These are phyloP conservation scores for Bombus terrestris DNA, from an alignment of 1,140 invertebrate genomes.

Conservation along the genomic window DNA sequence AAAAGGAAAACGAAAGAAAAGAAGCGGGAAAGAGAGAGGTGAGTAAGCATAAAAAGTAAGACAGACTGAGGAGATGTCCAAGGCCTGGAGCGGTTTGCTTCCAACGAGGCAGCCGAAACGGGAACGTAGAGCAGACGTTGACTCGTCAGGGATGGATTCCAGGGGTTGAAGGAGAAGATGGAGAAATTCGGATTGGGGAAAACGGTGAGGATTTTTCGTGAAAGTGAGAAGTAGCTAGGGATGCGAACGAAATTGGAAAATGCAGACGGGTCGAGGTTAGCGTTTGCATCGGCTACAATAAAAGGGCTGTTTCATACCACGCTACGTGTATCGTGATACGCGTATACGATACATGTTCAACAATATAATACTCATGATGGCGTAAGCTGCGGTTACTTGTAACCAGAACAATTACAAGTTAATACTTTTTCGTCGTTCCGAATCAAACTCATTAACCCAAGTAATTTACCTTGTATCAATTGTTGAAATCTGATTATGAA, in stretches of 20 bases:
- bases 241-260: constrained; percentile 23
- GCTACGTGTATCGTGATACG: neutral
- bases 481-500: too few relatives aligned
- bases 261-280: constrained; percentile 8
- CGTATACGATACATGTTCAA: neutral
- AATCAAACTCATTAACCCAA: neutral
- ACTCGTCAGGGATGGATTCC: neutral
- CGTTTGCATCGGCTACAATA: neutral
- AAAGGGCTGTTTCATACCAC: neutral
- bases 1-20: too few relatives aligned
- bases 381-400: neutral
- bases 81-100: constrained; percentile 25
- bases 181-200: neutral
- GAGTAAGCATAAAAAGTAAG: neutral
- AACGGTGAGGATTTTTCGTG: neutral
- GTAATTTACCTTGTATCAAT: neutral
- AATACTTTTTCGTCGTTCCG: too few relatives aligned
- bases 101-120: constrained; percentile 8
- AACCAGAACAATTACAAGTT: too few relatives aligned
- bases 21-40: neutral
- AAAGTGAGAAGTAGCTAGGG: neutral
- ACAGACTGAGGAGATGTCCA: neutral
- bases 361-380: neutral
- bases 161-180: neutral
- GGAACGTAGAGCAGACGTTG: constrained; percentile 32